Percentiles rank a stretch among this genome's conserved stretches.
Conservation (phyloP, 2,888 invertebrate species). For the Rotaria socialis region DNA sequence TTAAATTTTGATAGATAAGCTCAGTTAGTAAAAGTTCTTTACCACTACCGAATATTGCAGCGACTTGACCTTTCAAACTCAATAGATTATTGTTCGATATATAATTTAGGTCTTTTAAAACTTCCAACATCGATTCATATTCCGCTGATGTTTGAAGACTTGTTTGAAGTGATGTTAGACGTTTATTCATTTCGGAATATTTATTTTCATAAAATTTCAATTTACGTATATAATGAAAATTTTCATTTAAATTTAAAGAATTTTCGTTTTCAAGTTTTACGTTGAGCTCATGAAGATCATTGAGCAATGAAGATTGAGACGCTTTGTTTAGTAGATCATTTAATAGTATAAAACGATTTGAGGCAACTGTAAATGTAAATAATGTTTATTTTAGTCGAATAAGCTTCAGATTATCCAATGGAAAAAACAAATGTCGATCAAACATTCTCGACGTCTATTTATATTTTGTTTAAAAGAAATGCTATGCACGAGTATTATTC, state of each 20-base stretch:
- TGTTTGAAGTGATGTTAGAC: background rate
- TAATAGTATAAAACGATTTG: background rate
- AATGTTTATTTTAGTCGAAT: too few species aligned
- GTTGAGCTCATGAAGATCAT: background rate
- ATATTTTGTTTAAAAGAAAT: too few species aligned
- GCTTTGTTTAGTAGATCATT: background rate
- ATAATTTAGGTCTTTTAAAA: constrained; percentile 37
- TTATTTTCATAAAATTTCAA: constrained; percentile 13
- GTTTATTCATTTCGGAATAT: background rate
- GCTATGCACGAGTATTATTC: too few species aligned
- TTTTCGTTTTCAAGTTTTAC: background rate
- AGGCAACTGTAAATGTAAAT: background rate
- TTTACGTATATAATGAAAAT: background rate
- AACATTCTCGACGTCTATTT: too few species aligned
- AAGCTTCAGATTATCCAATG: too few species aligned
- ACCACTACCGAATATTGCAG: constrained; percentile 74
- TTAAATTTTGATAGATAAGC: constrained; percentile 79
- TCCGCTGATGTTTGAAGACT: constrained; percentile 36
- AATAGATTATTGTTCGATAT: constrained; percentile 61
- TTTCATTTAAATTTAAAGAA: background rate
- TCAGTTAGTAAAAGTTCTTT: constrained; percentile 83
- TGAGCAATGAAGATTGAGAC: background rate
- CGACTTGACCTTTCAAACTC: constrained; percentile 76
- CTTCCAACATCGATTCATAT: constrained; percentile 42
- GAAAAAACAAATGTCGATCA: too few species aligned